phyloP scores from a whole-genome alignment of 2,797 vertebrate species.

The Lagorchestes hirsutus region DNA sequence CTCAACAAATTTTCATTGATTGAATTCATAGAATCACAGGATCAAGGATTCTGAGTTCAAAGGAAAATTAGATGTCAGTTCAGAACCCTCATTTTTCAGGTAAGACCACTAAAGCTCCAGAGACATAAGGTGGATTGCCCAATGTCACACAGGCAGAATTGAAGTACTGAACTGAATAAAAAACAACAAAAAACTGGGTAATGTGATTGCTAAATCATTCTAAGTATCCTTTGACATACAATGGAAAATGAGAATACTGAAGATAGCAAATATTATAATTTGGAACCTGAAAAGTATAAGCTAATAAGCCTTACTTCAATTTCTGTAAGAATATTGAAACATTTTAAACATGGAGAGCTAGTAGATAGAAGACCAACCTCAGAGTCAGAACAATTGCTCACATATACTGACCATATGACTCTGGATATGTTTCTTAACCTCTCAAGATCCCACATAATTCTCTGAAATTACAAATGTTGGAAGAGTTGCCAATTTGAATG shows the following conservation, averaged over 20 bases:
- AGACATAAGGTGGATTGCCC: background rate
- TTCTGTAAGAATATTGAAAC: background rate
- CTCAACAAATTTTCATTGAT: background rate
- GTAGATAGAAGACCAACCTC: background rate
- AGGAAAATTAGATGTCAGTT: background rate
- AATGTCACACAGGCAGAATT: background rate
- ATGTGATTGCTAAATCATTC: background rate
- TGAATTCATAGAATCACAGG: background rate
- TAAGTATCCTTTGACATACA: background rate
- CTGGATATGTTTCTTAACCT: background rate
- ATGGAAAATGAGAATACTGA: background rate
- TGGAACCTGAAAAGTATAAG: background rate
- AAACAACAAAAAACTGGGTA: background rate
- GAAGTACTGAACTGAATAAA: background rate
- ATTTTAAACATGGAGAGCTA: background rate
- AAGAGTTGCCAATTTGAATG: background rate
- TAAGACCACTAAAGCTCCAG: background rate
- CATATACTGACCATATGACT: background rate
- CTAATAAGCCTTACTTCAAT: background rate
- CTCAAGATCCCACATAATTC: background rate
- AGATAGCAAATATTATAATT: background rate
- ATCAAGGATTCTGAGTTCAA: background rate
- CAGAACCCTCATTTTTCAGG: background rate
- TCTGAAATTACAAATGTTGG: background rate
- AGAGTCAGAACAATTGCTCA: background rate